A percentile compares a stretch with the other conserved stretches of the same genome.
phyloP scores from a whole-genome alignment of 2,797 vertebrate genomes.

The Sarcoramphus papa region DNA sequence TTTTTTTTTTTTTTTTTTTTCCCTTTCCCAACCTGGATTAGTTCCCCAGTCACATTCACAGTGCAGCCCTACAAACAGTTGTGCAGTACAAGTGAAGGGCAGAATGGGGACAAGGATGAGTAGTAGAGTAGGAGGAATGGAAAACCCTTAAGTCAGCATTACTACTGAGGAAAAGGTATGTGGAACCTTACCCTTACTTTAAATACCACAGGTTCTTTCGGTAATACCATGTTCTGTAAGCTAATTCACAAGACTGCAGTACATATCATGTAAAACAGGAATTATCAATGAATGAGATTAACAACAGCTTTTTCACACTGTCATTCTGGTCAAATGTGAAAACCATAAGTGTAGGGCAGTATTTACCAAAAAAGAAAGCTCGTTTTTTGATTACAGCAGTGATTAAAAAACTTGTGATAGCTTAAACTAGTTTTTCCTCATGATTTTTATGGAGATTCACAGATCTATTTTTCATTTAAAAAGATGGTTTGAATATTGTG shows the following conservation, averaged over 20 bases:
- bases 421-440: not conserved
- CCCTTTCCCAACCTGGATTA: not conserved
- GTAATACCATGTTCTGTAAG: not conserved
- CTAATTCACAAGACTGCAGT: not conserved
- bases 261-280: not conserved
- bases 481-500: not conserved
- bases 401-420: not conserved
- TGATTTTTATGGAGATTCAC: not conserved
- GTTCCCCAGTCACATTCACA: not conserved
- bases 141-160: not conserved
- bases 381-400: not conserved
- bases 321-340: not conserved
- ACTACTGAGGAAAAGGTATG: not conserved
- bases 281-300: not conserved
- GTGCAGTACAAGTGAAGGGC: not conserved
- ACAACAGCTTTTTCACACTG: not conserved
- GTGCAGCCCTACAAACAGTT: not conserved
- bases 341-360: not conserved
- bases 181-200: not conserved
- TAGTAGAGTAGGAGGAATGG: not conserved
- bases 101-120: not conserved
- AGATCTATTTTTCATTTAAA: not conserved
- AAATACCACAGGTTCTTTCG: not conserved
- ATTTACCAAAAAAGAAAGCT: not conserved
- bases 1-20: no score